These are phyloP conservation scores for Liasis olivaceus DNA, from an alignment of 2,797 vertebrate genomes.

Conservation along the genomic window DNA sequence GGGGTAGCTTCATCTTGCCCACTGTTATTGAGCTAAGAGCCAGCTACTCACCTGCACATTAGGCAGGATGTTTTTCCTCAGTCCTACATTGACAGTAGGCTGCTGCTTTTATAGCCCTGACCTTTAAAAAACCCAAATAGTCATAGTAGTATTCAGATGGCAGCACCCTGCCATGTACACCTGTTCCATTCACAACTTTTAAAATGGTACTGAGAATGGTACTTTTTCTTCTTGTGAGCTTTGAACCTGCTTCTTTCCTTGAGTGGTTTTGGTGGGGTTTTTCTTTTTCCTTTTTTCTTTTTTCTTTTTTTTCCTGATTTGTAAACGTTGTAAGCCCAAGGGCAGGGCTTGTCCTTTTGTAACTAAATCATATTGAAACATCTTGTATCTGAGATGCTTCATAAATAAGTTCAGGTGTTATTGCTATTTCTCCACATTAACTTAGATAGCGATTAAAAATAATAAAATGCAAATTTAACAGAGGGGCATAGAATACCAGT, in stretches of 20 bases:
- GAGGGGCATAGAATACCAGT: background rate
- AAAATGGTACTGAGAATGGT: background rate
- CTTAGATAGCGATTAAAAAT: constrained; percentile 27
- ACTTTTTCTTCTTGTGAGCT: no score
- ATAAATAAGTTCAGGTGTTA: background rate
- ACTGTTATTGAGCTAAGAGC: background rate
- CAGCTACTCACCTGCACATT: background rate
- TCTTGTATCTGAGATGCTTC: background rate
- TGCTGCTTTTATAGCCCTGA: background rate
- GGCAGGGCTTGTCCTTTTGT: background rate
- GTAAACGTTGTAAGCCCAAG: background rate
- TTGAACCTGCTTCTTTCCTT: no score
- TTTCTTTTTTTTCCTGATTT: background rate
- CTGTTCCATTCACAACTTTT: background rate
- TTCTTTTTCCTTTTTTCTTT: no score
- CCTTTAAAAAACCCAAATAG: background rate
- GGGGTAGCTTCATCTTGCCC: background rate
- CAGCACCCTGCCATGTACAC: background rate
- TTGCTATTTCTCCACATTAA: constrained; percentile 8
- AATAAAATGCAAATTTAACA: constrained; percentile 35
- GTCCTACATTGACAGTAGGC: background rate
- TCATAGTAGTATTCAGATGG: background rate
- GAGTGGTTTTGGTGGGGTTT: no score
- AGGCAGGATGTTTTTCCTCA: background rate
- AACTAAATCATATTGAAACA: background rate